phyloP scores from a whole-genome alignment of 2,888 invertebrate species.

The Drosophila anomelani region DNA sequence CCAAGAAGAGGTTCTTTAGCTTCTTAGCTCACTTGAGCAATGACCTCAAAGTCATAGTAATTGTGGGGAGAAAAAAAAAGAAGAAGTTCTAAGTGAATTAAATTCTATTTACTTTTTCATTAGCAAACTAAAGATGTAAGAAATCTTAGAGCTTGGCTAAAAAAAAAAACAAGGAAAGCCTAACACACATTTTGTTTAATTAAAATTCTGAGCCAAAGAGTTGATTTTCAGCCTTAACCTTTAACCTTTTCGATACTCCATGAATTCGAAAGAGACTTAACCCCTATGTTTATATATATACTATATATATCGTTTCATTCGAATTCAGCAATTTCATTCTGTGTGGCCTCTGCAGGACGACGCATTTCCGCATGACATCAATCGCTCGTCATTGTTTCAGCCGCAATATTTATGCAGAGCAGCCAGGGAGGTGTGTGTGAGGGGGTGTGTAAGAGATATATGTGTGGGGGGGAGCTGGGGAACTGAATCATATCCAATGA shows the following conservation, averaged over 20 bases:
- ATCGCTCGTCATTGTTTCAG: constrained; percentile 57
- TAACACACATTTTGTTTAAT: constrained; percentile 7
- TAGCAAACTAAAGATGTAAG: background rate
- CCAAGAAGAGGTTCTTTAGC: constrained; percentile 9
- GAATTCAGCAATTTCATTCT: constrained; percentile 41
- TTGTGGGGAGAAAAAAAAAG: background rate
- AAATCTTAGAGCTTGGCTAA: background rate
- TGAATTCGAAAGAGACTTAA: constrained; percentile 18
- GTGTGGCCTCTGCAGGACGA: constrained; percentile 25
- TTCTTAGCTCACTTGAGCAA: constrained; percentile 7
- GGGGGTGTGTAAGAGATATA: constrained; percentile 16
- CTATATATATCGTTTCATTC: constrained; percentile 18
- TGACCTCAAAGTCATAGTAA: constrained; percentile 30
- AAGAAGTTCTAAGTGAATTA: background rate
- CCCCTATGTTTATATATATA: constrained; percentile 2
- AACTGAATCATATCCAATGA: constrained; percentile 31
- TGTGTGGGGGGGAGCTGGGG: background rate
- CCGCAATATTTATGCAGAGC: constrained; percentile 34
- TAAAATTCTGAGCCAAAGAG: background rate
- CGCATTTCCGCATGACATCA: constrained; percentile 69
- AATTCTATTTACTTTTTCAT: background rate
- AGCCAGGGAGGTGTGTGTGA: background rate
- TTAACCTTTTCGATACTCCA: constrained; percentile 18
- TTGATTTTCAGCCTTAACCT: constrained; percentile 1
- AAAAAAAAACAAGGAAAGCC: background rate